Base-by-base conservation (phyloP, 1,140 invertebrate species). In the Drosophila tropicalis region DNA sequence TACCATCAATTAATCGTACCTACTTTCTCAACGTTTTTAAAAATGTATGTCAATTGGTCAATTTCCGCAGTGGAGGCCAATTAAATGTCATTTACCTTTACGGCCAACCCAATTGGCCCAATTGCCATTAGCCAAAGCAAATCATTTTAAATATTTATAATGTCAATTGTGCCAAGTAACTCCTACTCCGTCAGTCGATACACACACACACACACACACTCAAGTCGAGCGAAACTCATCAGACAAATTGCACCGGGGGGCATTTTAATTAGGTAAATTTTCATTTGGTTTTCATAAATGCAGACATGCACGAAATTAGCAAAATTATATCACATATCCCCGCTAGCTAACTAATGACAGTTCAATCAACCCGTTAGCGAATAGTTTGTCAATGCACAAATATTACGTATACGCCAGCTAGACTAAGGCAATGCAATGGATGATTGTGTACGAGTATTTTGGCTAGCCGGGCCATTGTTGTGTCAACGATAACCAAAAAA, bases 41-140 rank as follows among this genome's bases (percentile, higher is more conserved):
- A 87, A 87, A 87, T 87, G 84, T 87, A 87, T 87, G 84, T 87
- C 84, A 87, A 89, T 87, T 87, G 83, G 83, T 89, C 84, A 87
- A 84, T 87, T 89, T 89, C 84, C 84, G 77, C 10, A 39, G 58
- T 70, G 64, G 69, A 69, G 72, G 84, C 73, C 85, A 89, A 89
- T 87, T 87, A 87, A 89, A 80, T 87, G 84, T 89, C 84, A 80
- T 84, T 87, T 89, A 89, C 84, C 84, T 83, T 84, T 44, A 54
- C 54, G 60, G 70, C 67, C 51, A 60, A 12, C 1, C 40, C 55
- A 47, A 44, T 56, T 60, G 79, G 9, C 1, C 40, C 55, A 47
- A 44, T 56, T 60, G 79, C 79, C 79, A 85, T 72, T 87, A 75
- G 76, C 55, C 58, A 34, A 70, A 62, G 61, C 65, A 67, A 62